phyloP scores from a whole-genome alignment of 2,797 vertebrate genomes.

The Eulemur mongoz region DNA sequence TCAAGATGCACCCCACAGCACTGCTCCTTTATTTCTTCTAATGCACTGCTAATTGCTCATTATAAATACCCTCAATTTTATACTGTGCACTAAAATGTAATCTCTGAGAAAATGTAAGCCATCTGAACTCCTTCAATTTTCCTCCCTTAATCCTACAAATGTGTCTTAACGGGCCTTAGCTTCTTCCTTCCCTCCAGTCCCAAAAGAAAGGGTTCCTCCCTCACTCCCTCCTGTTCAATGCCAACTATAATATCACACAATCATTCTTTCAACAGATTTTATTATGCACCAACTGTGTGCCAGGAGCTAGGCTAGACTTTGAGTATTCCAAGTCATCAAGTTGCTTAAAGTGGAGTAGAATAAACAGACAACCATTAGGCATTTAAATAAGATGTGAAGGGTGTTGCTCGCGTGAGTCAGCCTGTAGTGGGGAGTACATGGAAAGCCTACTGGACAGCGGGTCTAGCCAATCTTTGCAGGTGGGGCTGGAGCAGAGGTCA shows the following conservation, averaged over 20 bases:
- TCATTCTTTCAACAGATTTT: background rate
- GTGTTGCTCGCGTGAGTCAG: background rate
- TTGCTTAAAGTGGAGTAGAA: background rate
- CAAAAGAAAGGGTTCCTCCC: background rate
- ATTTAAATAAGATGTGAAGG: background rate
- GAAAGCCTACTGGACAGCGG: background rate
- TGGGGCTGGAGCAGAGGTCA: background rate
- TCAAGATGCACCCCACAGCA: background rate
- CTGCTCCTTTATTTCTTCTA: background rate
- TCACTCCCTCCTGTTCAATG: background rate
- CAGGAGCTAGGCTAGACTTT: background rate
- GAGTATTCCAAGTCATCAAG: background rate
- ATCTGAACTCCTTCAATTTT: background rate
- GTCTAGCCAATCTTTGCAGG: background rate
- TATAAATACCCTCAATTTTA: slow-evolving; percentile 30
- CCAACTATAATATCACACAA: background rate
- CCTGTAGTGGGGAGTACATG: background rate
- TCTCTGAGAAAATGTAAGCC: slow-evolving; percentile 7
- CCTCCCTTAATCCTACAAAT: background rate
- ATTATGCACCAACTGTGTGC: background rate
- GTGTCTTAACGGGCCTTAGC: background rate
- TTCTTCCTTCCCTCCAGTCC: background rate
- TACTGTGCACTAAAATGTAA: background rate
- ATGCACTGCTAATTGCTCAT: slow-evolving; percentile 16
- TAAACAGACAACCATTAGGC: background rate